Conservation (phyloP, 2,797 vertebrate genomes). For the Schizopygopsis pylzovi region DNA sequence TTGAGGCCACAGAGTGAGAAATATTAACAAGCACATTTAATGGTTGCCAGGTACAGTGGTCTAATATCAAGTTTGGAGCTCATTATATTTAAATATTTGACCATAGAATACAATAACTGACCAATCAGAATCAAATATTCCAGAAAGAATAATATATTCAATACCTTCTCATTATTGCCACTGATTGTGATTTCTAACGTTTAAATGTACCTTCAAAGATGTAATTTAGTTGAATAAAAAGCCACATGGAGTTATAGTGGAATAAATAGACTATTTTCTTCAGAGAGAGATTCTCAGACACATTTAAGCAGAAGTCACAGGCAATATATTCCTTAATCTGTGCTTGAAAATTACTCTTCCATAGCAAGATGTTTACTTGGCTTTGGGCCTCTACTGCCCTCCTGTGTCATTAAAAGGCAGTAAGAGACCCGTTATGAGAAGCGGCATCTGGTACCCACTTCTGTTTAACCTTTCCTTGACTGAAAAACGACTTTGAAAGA, state of each 20-base stretch:
- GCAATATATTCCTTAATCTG: slow-evolving; percentile 21
- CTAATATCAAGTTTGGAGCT: not conserved
- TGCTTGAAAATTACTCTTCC: slow-evolving; percentile 17
- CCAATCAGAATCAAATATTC: not conserved
- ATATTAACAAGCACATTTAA: not conserved
- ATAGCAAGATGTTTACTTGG: not conserved
- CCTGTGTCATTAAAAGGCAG: slow-evolving; percentile 63
- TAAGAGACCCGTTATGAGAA: not conserved
- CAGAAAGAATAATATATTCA: not conserved
- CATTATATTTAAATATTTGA: not conserved
- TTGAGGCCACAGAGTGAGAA: not conserved
- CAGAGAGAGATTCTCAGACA: slow-evolving; percentile 15
- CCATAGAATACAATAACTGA: not conserved
- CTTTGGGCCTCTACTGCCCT: slow-evolving; percentile 69
- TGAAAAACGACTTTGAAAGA: not conserved
- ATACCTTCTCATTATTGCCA: not conserved
- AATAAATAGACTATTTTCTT: slow-evolving; percentile 1
- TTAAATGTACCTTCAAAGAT: not conserved
- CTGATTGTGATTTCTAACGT: not conserved
- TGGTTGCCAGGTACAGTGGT: not conserved
- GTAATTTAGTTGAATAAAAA: slow-evolving; percentile 19
- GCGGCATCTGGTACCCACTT: not conserved
- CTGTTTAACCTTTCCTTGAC: not conserved
- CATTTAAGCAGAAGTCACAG: slow-evolving; percentile 30
- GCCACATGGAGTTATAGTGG: not conserved